These are phyloP conservation scores for Parauchenoglanis ngamensis DNA, from an alignment of 2,797 vertebrate genomes.

Conservation along the genomic window DNA sequence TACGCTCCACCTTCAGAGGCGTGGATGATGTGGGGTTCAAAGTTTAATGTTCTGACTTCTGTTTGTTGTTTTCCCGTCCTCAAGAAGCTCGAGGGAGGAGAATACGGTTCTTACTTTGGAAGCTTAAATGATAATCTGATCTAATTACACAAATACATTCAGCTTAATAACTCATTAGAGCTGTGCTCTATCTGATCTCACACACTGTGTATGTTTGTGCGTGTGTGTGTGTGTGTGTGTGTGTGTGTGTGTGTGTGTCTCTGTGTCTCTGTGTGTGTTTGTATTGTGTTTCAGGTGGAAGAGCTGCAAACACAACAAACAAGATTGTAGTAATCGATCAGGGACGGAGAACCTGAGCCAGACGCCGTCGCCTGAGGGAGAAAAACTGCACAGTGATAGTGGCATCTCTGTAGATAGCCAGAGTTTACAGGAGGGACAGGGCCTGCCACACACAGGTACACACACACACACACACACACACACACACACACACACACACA, in stretches of 20 bases:
- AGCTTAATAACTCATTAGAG: too few relatives aligned
- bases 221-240: conserved; percentile 33
- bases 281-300: conserved; percentile 82
- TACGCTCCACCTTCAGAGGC: too few relatives aligned
- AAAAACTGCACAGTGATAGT: conserved; percentile 96
- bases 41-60: too few relatives aligned
- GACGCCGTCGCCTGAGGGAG: conserved; percentile 91
- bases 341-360: conserved; percentile 84
- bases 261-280: too few relatives aligned
- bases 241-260: neutral
- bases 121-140: too few relatives aligned
- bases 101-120: too few relatives aligned
- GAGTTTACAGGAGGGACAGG: conserved; percentile 87
- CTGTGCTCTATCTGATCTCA: neutral
- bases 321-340: conserved; percentile 84
- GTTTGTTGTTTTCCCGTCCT: too few relatives aligned
- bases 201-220: neutral
- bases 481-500: conserved; percentile 26
- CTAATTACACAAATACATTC: too few relatives aligned
- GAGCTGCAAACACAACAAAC: conserved; percentile 96
- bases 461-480: conserved; percentile 22
- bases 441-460: conserved; percentile 79
- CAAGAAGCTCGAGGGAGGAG: too few relatives aligned
- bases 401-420: conserved; percentile 97
- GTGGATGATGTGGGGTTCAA: too few relatives aligned